Evolutionary conservation across 1,140 invertebrate genomes (phyloP), one percentile per base, ranked within the genome.

Genomic region (Cherax quadricarinatus): DNA sequence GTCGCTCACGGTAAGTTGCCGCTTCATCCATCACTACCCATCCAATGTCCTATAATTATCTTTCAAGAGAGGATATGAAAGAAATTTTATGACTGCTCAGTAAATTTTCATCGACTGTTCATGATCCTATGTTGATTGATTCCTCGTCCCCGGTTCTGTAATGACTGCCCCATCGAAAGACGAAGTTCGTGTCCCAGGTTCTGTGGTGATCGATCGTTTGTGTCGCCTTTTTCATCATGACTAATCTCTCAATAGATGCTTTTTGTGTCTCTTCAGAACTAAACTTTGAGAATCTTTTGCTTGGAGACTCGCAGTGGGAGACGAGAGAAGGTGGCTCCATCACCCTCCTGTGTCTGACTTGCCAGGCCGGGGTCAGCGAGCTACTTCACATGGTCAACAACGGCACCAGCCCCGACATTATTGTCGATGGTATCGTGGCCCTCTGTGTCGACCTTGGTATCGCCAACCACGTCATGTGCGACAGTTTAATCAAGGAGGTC

Each of bases 381-480:
- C 81, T 93, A 21, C 24, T 93, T 7, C 21, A 87, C 73, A 6
- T 48, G 6, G 41, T 89, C 82, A 53, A 80, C 75, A 90, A 86
- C 51, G 92, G 92, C 41, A 90, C 87, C 1, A 60, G 70, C 62
- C 83, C 86, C 1, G 62, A 57, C 14, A 83, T 24, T 48, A 48
- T 93, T 30, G 85, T 66, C 49, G 70, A 89, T 88, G n/a, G 60
- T n/a, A 73, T 87, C 18, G 83, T 85, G 75, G 78, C 57, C 18
- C 75, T 87, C 53, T 93, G 92, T 30, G 79, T 93, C 48, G 62
- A 90, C 57, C 41, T 93, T 6, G 81, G 81, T 48, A 87, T 93
- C 51, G 53, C 70, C 53, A 93, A 86, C 60, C 16, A 81, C 4
- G 70, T 70, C 41, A 73, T 93, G 48, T 93, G 92, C 48, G 88